Conservation (phyloP, 1,140 invertebrate species). For the Aphis craccivora region DNA sequence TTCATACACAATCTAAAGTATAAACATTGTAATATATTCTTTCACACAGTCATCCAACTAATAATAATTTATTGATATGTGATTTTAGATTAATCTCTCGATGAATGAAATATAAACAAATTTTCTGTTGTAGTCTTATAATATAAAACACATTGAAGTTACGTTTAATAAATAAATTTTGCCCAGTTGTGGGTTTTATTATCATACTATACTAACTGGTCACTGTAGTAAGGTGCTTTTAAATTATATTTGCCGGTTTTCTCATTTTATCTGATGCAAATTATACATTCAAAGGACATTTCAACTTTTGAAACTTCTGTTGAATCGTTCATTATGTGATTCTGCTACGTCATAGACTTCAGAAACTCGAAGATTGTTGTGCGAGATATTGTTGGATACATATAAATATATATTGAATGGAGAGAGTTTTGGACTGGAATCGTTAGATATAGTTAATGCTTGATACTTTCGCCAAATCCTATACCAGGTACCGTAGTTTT, state of each 20-base stretch:
- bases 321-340: background rate
- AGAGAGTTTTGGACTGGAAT: background rate
- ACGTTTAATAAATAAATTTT: too few species aligned
- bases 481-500: background rate
- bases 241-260: background rate
- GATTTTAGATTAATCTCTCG: background rate
- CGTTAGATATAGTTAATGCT: background rate
- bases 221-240: background rate
- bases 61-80: background rate
- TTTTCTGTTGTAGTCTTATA: background rate
- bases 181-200: background rate
- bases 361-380: background rate
- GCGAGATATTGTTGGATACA: background rate
- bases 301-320: background rate
- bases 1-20: background rate
- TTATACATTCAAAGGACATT: background rate
- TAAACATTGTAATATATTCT: background rate
- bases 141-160: too few species aligned
- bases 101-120: background rate
- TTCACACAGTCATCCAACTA: background rate
- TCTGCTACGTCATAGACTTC: background rate
- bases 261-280: background rate
- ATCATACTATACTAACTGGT: background rate
- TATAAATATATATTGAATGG: background rate
- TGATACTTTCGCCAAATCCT: background rate